phyloP scores from a whole-genome alignment of 2,113 vertebrate genomes.

The Coryphaenoides rupestris region DNA sequence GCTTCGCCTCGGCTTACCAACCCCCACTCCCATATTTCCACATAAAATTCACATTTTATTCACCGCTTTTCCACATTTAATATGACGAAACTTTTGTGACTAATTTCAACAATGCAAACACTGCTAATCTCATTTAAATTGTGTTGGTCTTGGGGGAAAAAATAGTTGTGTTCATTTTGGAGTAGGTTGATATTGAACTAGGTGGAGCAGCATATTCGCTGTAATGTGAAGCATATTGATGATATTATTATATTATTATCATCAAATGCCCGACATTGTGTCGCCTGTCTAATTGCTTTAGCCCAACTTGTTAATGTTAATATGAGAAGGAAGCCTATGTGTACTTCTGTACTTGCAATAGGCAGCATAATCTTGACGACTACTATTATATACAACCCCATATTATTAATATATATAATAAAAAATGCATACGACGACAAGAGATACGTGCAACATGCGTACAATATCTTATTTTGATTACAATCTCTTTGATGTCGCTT shows the following conservation, averaged over 20 bases:
- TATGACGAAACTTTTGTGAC: conserved; percentile 59
- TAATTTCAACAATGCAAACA: conserved; percentile 4
- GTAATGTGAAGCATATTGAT: conserved; percentile 62
- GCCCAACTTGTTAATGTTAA: conserved; percentile 58
- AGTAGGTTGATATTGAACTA: conserved; percentile 50
- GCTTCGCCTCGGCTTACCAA: conserved; percentile 55
- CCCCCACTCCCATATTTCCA: conserved; percentile 62
- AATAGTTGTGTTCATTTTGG: conserved; percentile 25
- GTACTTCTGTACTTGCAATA: conserved; percentile 47
- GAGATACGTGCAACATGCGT: conserved; percentile 10
- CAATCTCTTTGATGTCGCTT: neutral
- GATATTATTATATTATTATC: too few relatives aligned
- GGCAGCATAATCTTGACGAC: conserved; percentile 27
- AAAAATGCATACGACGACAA: conserved; percentile 10
- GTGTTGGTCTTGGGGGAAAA: neutral
- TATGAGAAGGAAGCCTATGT: conserved; percentile 33
- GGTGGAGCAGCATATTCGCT: conserved; percentile 57
- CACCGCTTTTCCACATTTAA: conserved; percentile 20
- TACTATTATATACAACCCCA: conserved; percentile 13
- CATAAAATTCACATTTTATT: conserved; percentile 40
- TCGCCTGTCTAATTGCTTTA: conserved; percentile 56
- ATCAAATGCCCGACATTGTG: conserved; percentile 62
- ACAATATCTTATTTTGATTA: neutral
- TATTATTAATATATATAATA: conserved; percentile 32
- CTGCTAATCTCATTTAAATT: conserved; percentile 1